phyloP scores from a whole-genome alignment of 2,888 invertebrate genomes.

The Drepana falcataria region DNA sequence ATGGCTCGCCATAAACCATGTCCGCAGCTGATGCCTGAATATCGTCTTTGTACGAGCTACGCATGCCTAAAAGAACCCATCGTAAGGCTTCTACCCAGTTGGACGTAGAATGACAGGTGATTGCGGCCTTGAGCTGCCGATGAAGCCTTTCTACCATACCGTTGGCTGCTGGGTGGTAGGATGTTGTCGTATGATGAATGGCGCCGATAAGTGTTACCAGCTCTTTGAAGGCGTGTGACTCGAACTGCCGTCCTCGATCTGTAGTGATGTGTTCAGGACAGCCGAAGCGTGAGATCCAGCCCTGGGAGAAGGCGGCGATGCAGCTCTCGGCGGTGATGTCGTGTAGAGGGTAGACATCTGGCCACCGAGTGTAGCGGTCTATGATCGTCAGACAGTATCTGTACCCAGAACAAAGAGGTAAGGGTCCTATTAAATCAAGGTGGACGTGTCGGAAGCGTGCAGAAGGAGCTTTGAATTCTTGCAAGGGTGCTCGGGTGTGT shows the following conservation, averaged over 20 bases:
- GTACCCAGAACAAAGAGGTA: slow-evolving; percentile 13
- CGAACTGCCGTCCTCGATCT: slow-evolving; percentile 31
- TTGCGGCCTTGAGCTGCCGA: slow-evolving; percentile 12
- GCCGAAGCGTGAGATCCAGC: slow-evolving; percentile 54
- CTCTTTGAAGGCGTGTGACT: slow-evolving; percentile 16
- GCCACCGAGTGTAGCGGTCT: slow-evolving; percentile 43
- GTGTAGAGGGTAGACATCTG: slow-evolving; percentile 33
- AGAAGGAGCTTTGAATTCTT: neutral
- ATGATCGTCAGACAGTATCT: slow-evolving; percentile 24
- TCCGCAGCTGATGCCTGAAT: neutral
- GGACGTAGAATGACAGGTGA: slow-evolving; percentile 1
- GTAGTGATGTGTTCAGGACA: slow-evolving; percentile 30
- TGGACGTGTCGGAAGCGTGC: slow-evolving; percentile 23
- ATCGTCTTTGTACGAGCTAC: neutral
- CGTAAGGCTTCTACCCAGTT: slow-evolving; percentile 3
- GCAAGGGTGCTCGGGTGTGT: slow-evolving; percentile 3
- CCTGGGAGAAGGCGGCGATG: slow-evolving; percentile 30
- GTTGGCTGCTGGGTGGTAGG: slow-evolving; percentile 21
- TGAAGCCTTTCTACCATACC: slow-evolving; percentile 20
- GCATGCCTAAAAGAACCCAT: slow-evolving; percentile 1
- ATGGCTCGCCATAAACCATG: slow-evolving; percentile 4
- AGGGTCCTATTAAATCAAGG: slow-evolving; percentile 26
- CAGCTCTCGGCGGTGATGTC: slow-evolving; percentile 43
- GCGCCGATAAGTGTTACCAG: slow-evolving; percentile 12
- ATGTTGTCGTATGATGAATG: slow-evolving; percentile 12